phyloP scores from a whole-genome alignment of 1,140 invertebrate genomes.

The Caerostris extrusa region DNA sequence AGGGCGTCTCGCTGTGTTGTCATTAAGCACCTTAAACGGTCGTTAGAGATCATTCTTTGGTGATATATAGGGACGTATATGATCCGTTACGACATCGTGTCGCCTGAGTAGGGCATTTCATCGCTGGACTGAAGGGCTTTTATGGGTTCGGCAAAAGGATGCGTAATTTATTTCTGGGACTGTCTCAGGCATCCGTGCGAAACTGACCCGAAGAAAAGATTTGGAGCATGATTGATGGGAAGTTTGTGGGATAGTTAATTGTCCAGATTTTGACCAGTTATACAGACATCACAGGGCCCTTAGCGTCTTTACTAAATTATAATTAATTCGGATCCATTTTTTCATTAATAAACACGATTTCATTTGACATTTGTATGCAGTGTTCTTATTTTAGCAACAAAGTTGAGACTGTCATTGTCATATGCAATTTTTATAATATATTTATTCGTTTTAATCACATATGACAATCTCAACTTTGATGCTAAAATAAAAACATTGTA shows the following conservation, averaged over 20 bases:
- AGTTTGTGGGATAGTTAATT: not conserved
- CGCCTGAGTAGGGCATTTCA: not conserved
- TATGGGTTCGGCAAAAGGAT: not conserved
- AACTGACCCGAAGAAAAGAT: not conserved
- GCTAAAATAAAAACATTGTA: too few species aligned
- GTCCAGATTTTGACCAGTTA: too few species aligned
- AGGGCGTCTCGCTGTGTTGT: not conserved
- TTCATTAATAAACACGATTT: too few species aligned
- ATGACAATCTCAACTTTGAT: too few species aligned
- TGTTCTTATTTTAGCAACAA: too few species aligned
- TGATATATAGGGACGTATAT: conserved; percentile 3
- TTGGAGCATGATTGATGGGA: not conserved
- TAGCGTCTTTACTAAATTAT: too few species aligned
- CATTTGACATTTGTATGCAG: too few species aligned
- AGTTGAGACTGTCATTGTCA: too few species aligned
- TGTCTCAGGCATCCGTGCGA: not conserved
- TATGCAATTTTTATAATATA: too few species aligned
- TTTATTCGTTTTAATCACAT: too few species aligned
- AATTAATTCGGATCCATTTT: too few species aligned
- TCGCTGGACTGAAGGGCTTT: not conserved
- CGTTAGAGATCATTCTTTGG: not conserved
- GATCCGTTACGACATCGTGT: conserved; percentile 1
- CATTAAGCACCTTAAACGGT: not conserved
- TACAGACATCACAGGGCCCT: too few species aligned
- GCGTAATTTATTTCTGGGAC: not conserved